Base-by-base conservation (phyloP, 2,888 invertebrate genomes). In the Chromoteleia sp. region DNA sequence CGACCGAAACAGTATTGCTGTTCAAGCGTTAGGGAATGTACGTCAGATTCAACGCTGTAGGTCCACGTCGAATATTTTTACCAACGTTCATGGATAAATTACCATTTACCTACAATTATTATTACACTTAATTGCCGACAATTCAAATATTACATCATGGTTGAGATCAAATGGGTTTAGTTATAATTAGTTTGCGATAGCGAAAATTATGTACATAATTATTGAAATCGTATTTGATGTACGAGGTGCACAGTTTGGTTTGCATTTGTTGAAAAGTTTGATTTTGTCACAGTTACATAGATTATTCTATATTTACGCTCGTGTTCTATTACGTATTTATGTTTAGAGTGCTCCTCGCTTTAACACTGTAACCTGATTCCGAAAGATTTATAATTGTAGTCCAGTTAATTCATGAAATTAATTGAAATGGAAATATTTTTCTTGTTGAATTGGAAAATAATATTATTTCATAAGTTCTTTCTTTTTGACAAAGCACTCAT, bases 1-100 rank as follows among this genome's bases (percentile, higher is more conserved):
- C 80, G 82, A 81, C 78, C 81, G 81, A 82, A 82, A 80, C 67
- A 71, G 71, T 71, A 75, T 70, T 79, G 82, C 71, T 82, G 82
- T 78, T 82, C 74, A 79, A 82, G 74, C 63, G 77, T 71, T 63
- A 74, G 77, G 70, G 45, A 56, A 63, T 59, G 71, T 74, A 75
- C 75, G 79, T 73, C 70, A 73, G 74, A 79, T 76, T 76, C 81
- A 83, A 81, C 79, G 54, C 71, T 71, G 59, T 43, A 59, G 67
- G 58, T 50, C 58, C 36, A 75, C 50, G 61, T 71, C 41, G 63
- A 36, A 45, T 50, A 33, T 80, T 80, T 80, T 63, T 65, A 56
- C 63, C 56, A 30, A 33, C 30, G 36, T 19, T 45, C 33, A 30
- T 21, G 25, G 52, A 76, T 68, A 61, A 68, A 76, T 76, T 76